These are phyloP conservation scores for Melieria omissa DNA, from an alignment of 2,888 invertebrate species.

Conservation along the genomic window DNA sequence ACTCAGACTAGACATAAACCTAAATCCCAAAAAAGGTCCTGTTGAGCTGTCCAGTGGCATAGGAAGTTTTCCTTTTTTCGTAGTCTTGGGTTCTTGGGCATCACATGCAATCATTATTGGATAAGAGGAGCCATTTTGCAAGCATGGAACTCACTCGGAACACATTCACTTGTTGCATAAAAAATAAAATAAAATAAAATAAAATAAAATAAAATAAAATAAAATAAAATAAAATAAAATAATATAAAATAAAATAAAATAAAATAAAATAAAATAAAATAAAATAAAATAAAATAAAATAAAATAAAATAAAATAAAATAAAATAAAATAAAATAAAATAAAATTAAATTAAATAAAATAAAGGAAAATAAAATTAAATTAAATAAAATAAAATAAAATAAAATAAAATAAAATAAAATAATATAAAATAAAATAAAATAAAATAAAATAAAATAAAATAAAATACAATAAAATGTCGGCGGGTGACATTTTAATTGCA, in stretches of 20 bases:
- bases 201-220: slow-evolving; percentile 3
- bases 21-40: too few species aligned
- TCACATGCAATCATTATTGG: too few species aligned
- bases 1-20: too few species aligned
- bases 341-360: not conserved
- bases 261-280: slow-evolving; percentile 6
- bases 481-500: too few species aligned
- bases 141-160: too few species aligned
- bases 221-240: slow-evolving; percentile 5
- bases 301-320: not conserved
- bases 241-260: slow-evolving; percentile 2
- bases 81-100: too few species aligned
- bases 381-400: not conserved
- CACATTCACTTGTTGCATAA: not conserved
- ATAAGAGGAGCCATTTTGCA: too few species aligned
- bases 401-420: slow-evolving; percentile 11
- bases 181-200: not conserved
- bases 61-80: too few species aligned
- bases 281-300: not conserved
- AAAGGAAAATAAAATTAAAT: not conserved
- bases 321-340: not conserved
- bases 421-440: slow-evolving; percentile 5
- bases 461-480: not conserved
- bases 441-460: not conserved
- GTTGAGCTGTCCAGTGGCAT: too few species aligned